Conservation (phyloP, 2,113 vertebrate species). For the Tamias sibiricus region DNA sequence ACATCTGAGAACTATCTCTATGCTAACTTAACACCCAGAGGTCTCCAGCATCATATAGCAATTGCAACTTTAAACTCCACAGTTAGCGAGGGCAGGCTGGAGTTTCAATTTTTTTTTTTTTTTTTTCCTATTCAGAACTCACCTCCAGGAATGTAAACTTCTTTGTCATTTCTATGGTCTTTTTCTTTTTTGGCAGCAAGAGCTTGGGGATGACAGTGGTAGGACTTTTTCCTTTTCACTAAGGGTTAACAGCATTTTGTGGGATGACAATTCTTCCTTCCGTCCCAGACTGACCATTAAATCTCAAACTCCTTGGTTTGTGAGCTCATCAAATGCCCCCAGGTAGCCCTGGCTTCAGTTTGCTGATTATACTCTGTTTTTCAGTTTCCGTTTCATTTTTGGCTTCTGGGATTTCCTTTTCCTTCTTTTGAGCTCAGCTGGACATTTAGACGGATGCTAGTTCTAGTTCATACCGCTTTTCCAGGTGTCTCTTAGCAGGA, state of each 20-base stretch:
- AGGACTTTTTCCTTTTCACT: not conserved
- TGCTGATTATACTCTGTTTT: slow-evolving; percentile 21
- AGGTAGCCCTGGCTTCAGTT: not conserved
- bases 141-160: not conserved
- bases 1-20: not conserved
- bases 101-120: not conserved
- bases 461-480: slow-evolving; percentile 45
- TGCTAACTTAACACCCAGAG: not conserved
- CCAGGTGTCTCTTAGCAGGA: slow-evolving; percentile 73
- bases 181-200: not conserved
- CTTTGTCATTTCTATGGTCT: not conserved
- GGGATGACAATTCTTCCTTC: not conserved
- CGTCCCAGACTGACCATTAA: slow-evolving; percentile 25
- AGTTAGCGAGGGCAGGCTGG: not conserved
- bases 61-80: not conserved
- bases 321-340: slow-evolving; percentile 1
- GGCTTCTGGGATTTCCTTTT: slow-evolving; percentile 57
- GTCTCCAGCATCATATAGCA: not conserved
- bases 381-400: slow-evolving; percentile 59
- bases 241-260: not conserved
- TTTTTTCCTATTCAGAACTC: not conserved
- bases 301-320: not conserved
- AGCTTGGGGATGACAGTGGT: fast-evolving
- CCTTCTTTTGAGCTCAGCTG: slow-evolving; percentile 45
- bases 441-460: not conserved